These are phyloP conservation scores for Prionailurus bengalensis DNA, from an alignment of 2,113 vertebrate species.

Conservation along the genomic window DNA sequence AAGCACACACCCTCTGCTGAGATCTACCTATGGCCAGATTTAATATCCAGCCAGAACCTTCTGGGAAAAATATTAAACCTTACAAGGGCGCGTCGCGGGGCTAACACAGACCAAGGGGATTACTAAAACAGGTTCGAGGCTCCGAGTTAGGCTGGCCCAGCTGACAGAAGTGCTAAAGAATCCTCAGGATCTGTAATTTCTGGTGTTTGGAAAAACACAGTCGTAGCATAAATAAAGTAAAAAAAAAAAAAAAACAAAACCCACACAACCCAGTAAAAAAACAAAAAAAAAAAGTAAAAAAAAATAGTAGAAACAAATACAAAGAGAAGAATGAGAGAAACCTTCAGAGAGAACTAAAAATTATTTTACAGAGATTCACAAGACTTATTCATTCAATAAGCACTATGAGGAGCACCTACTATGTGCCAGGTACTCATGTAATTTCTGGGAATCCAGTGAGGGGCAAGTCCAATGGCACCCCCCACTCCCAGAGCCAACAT, in stretches of 20 bases:
- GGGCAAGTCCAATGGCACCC: not conserved
- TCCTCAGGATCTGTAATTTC: not conserved
- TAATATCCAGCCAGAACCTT: slow-evolving; percentile 29
- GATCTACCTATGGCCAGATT: not conserved
- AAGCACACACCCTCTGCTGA: not conserved
- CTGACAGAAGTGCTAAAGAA: not conserved
- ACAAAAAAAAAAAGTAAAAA: not conserved
- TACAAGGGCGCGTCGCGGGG: not conserved
- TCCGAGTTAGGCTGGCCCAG: not conserved
- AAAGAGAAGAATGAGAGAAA: not conserved
- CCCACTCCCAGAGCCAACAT: not conserved
- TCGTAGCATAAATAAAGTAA: not conserved
- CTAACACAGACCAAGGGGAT: not conserved
- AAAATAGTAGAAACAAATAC: not conserved
- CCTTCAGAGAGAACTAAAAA: not conserved
- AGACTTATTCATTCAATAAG: not conserved
- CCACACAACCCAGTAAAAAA: not conserved
- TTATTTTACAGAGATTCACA: not conserved
- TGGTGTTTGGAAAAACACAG: not conserved
- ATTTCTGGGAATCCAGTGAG: not conserved
- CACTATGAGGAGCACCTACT: not conserved
- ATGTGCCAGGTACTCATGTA: too few species aligned
- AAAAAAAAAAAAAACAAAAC: not conserved
- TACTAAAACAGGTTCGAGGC: not conserved
- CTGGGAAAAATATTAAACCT: slow-evolving; percentile 8